These are phyloP conservation scores for Caenorhabditis macrosperma DNA, from an alignment of 2,888 invertebrate genomes.

Conservation along the genomic window DNA sequence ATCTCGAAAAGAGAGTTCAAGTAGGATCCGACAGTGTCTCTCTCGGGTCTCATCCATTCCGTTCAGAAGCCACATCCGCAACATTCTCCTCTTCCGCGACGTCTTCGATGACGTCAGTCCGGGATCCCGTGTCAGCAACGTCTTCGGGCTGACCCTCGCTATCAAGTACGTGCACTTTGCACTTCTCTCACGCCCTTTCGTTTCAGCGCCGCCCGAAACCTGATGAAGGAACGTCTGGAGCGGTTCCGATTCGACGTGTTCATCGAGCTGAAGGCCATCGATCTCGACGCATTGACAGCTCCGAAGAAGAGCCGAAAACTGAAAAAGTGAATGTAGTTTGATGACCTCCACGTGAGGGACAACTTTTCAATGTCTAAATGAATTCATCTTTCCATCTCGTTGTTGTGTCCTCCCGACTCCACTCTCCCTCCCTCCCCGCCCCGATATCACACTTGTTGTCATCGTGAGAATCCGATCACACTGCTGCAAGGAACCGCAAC, in stretches of 20 bases:
- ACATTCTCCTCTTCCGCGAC: neutral
- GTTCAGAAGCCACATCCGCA: neutral
- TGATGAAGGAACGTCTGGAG: neutral
- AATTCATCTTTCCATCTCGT: neutral
- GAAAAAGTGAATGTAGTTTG: neutral
- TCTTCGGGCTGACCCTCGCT: neutral
- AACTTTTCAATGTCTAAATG: too few relatives aligned
- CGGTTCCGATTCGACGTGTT: neutral
- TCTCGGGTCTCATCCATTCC: neutral
- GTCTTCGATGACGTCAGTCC: slow-evolving; percentile 14
- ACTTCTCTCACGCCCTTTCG: slow-evolving; percentile 20
- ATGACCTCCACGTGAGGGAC: too few relatives aligned
- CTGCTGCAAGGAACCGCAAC: neutral
- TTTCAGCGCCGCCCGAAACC: neutral
- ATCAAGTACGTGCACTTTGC: slow-evolving; percentile 23
- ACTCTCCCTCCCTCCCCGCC: slow-evolving; percentile 2
- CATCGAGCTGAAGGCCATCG: neutral
- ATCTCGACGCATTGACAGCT: neutral
- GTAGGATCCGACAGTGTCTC: neutral
- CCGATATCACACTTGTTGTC: slow-evolving; percentile 17
- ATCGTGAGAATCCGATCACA: slow-evolving; percentile 17
- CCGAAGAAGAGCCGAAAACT: neutral
- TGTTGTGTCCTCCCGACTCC: too few relatives aligned
- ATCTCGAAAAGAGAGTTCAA: neutral
- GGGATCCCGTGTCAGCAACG: slow-evolving; percentile 10